Percentiles rank a stretch among this genome's conserved stretches.
Evolutionary conservation across 2,797 vertebrate genomes (phyloP).

Genomic region (Esox masquinongy): DNA sequence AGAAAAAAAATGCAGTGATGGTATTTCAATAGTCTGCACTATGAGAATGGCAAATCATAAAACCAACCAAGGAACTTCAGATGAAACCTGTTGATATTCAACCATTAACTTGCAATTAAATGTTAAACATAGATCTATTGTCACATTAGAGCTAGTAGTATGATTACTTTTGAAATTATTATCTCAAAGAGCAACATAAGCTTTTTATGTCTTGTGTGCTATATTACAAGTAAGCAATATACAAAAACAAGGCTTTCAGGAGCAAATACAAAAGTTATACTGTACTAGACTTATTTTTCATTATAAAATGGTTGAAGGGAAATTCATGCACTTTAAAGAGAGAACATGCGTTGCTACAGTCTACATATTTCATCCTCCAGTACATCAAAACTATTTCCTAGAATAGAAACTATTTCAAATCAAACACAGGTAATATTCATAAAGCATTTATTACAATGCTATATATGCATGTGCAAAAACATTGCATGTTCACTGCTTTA

Average conservation of each 20-base stretch:
- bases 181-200: slow-evolving; percentile 66
- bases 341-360: slow-evolving; percentile 77
- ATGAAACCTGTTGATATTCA: slow-evolving; percentile 67
- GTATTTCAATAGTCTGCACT: slow-evolving; percentile 82
- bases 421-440: slow-evolving; percentile 79
- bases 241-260: slow-evolving; percentile 75
- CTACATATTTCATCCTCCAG: slow-evolving; percentile 71
- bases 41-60: slow-evolving; percentile 75
- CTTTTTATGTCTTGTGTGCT: slow-evolving; percentile 65
- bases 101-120: slow-evolving; percentile 70
- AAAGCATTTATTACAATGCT: slow-evolving; percentile 75
- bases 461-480: slow-evolving; percentile 67
- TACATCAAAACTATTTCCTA: slow-evolving; percentile 80
- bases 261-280: slow-evolving; percentile 77
- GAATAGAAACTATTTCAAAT: slow-evolving; percentile 69
- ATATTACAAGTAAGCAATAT: slow-evolving; percentile 76
- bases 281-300: slow-evolving; percentile 57
- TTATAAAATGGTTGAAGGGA: slow-evolving; percentile 66
- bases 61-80: slow-evolving; percentile 65
- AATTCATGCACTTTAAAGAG: slow-evolving; percentile 73
- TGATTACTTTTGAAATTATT: slow-evolving; percentile 63
- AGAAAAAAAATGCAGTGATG: slow-evolving; percentile 89
- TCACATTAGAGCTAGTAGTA: slow-evolving; percentile 71
- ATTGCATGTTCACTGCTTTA: slow-evolving; percentile 45
- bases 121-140: slow-evolving; percentile 69